phyloP scores from a whole-genome alignment of 1,140 invertebrate species.

The Caenorhabditis latens region DNA sequence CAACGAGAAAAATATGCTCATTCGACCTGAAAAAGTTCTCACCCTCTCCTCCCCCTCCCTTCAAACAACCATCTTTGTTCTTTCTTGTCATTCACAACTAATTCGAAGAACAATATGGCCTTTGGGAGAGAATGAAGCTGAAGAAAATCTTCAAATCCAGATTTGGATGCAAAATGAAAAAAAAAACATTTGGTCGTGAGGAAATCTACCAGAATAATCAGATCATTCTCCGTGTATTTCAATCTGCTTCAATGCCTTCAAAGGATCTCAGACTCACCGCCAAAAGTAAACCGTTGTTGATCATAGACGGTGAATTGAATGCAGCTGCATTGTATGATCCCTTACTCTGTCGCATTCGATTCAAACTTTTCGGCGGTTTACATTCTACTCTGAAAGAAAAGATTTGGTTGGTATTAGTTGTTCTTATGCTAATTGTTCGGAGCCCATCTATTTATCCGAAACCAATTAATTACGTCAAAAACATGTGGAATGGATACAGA shows the following conservation, averaged over 20 bases:
- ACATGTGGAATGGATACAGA: neutral
- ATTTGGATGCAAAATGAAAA: neutral
- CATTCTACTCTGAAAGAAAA: slow-evolving; percentile 31
- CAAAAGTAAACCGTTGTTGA: slow-evolving; percentile 36
- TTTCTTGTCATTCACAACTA: neutral
- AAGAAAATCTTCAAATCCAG: neutral
- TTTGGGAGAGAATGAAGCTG: neutral
- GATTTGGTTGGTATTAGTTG: neutral
- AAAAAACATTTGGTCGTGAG: too few relatives aligned
- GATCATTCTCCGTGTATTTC: neutral
- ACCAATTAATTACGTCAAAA: neutral
- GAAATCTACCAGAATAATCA: neutral
- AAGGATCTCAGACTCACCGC: neutral
- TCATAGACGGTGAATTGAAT: slow-evolving; percentile 39
- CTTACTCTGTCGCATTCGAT: slow-evolving; percentile 38
- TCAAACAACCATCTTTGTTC: neutral
- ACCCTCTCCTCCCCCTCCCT: neutral
- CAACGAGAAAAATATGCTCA: neutral
- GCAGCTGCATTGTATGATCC: slow-evolving; percentile 36
- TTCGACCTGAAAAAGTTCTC: slow-evolving; percentile 19
- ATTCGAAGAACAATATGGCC: slow-evolving; percentile 18
- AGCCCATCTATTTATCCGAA: neutral
- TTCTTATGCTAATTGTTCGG: neutral
- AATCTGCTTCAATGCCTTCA: neutral
- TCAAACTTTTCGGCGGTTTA: slow-evolving; percentile 42